Conservation (phyloP, 2,888 invertebrate species). For the Homarus gammarus region DNA sequence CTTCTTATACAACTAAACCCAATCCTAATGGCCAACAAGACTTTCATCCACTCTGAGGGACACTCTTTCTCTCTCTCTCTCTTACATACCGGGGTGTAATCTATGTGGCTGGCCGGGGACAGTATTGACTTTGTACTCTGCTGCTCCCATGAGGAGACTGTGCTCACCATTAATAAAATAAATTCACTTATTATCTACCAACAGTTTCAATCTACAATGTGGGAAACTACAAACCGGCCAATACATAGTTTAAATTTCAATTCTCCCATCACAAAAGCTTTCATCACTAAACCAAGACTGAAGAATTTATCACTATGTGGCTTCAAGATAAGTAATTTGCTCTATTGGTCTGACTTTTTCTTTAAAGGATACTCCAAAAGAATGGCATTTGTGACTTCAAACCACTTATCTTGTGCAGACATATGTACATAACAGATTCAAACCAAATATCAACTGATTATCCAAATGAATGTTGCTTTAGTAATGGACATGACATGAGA, state of each 20-base stretch:
- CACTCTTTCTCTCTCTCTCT: background rate
- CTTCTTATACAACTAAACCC: slow-evolving; percentile 13
- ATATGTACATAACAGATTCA: background rate
- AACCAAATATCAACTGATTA: background rate
- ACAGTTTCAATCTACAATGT: slow-evolving; percentile 40
- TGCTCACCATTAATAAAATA: slow-evolving; percentile 67
- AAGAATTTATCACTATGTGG: background rate
- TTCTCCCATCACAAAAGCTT: background rate
- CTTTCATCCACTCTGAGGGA: too few species aligned
- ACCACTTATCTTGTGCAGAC: background rate
- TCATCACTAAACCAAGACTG: background rate
- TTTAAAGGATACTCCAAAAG: background rate
- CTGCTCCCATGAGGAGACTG: slow-evolving; percentile 57
- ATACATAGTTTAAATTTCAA: background rate
- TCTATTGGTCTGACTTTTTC: background rate
- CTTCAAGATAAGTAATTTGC: background rate
- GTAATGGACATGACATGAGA: background rate
- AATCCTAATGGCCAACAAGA: background rate
- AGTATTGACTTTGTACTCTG: slow-evolving; percentile 65
- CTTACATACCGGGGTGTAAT: slow-evolving; percentile 21
- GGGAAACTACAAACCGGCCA: slow-evolving; percentile 11
- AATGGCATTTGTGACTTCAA: background rate
- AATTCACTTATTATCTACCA: slow-evolving; percentile 57
- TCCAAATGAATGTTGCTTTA: background rate
- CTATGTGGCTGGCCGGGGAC: slow-evolving; percentile 55